phyloP scores from a whole-genome alignment of 1,140 invertebrate species.

The Drosophila pallidifrons region DNA sequence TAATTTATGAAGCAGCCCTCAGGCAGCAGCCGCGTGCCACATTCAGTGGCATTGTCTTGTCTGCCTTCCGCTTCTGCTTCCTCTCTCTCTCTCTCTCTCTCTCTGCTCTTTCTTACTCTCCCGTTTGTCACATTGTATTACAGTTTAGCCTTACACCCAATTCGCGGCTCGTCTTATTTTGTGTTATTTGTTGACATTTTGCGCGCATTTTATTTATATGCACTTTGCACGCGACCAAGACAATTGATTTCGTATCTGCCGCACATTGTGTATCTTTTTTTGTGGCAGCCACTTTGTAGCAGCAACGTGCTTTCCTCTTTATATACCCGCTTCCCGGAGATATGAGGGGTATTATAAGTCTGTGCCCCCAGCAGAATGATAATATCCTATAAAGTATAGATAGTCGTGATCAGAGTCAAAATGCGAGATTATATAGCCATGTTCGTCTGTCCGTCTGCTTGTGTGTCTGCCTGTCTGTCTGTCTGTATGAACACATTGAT shows the following conservation, averaged over 20 bases:
- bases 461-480: no score
- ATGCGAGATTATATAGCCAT: no score
- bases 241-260: constrained; percentile 48
- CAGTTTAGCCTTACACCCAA: not conserved
- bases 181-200: constrained; percentile 76
- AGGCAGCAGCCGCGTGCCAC: constrained; percentile 26
- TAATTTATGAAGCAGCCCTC: constrained; percentile 37
- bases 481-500: no score
- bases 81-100: not conserved
- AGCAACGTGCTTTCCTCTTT: not conserved
- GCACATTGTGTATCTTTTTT: constrained; percentile 22
- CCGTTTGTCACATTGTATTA: no score
- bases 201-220: constrained; percentile 80
- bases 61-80: not conserved
- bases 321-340: no score
- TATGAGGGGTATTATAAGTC: no score
- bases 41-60: constrained; percentile 28
- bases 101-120: no score
- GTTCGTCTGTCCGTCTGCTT: no score
- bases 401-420: no score
- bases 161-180: constrained; percentile 6
- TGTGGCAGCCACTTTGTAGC: constrained; percentile 1
- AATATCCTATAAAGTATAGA: no score
- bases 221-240: constrained; percentile 68
- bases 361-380: no score